Conservation (phyloP, 2,797 vertebrate genomes). For the Acipenser oxyrinchus region DNA sequence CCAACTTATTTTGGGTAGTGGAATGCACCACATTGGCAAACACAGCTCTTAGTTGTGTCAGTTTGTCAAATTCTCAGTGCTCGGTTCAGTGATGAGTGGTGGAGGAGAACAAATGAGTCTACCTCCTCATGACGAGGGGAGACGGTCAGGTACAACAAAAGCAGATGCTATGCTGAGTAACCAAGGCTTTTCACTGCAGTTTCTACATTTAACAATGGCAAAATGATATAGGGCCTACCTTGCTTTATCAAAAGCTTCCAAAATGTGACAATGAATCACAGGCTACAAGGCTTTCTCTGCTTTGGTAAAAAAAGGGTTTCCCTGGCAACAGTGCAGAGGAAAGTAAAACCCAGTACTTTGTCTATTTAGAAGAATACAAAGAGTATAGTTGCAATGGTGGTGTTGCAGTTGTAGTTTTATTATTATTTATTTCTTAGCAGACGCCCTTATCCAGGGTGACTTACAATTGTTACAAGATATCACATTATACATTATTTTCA, state of each 20-base stretch:
- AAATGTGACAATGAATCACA: not conserved
- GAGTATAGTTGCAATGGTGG: too few species aligned
- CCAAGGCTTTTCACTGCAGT: not conserved
- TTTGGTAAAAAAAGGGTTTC: too few species aligned
- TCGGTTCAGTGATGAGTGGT: not conserved
- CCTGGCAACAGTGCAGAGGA: too few species aligned
- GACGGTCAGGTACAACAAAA: not conserved
- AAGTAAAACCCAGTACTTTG: too few species aligned
- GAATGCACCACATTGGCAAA: not conserved
- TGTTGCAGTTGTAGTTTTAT: too few species aligned
- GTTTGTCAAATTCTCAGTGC: too few species aligned
- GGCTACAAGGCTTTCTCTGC: not conserved
- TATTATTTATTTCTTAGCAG: too few species aligned
- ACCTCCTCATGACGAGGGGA: not conserved
- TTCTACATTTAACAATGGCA: not conserved
- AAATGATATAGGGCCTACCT: not conserved
- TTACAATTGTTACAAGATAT: too few species aligned
- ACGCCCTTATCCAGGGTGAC: too few species aligned
- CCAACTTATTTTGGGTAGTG: too few species aligned
- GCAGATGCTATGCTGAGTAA: not conserved
- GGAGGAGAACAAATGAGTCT: not conserved
- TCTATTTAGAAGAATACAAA: too few species aligned
- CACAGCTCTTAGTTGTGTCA: not conserved
- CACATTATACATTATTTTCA: too few species aligned
- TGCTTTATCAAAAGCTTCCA: not conserved